A percentile compares a stretch with the other conserved stretches of the same genome.
These are phyloP conservation scores for Falco cherrug DNA, from an alignment of 2,797 vertebrate genomes.

Conservation along the genomic window DNA sequence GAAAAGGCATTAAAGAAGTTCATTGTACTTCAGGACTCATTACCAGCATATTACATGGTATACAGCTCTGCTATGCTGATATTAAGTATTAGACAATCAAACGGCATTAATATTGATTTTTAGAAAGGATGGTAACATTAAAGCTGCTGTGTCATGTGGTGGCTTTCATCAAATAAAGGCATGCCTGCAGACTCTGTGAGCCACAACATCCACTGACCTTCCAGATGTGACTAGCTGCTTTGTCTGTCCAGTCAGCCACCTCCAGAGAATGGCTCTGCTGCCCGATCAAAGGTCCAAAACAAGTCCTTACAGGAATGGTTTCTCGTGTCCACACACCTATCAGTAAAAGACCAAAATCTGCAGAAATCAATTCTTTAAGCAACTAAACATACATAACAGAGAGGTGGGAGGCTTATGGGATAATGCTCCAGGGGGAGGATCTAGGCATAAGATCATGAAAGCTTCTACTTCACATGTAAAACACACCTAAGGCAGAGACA, in stretches of 20 bases:
- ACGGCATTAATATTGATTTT: not conserved
- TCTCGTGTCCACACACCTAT: conserved; percentile 93
- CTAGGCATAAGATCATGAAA: conserved; percentile 52
- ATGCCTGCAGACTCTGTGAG: not conserved
- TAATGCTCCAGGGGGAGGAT: not conserved
- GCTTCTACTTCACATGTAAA: conserved; percentile 22
- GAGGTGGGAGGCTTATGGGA: not conserved
- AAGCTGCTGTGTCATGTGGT: not conserved
- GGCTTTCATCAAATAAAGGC: not conserved
- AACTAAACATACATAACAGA: not conserved
- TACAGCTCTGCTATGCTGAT: not conserved
- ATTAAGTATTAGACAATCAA: not conserved
- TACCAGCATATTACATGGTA: not conserved
- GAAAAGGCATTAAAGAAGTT: not conserved
- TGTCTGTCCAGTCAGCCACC: conserved; percentile 93
- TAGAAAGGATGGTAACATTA: not conserved
- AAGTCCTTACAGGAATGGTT: conserved; percentile 90
- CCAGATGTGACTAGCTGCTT: conserved; percentile 92
- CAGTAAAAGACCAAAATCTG: conserved; percentile 21
- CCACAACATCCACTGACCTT: conserved; percentile 82
- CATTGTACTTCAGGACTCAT: not conserved
- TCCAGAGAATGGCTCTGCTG: conserved; percentile 95
- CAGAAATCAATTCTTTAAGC: conserved; percentile 40
- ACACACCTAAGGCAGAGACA: conserved; percentile 55
- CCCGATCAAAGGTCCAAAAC: conserved; percentile 95